Evolutionary conservation across 1,140 invertebrate genomes (phyloP), one percentile per base, ranked within the genome.

Genomic region (Armadillidium nasatum): DNA sequence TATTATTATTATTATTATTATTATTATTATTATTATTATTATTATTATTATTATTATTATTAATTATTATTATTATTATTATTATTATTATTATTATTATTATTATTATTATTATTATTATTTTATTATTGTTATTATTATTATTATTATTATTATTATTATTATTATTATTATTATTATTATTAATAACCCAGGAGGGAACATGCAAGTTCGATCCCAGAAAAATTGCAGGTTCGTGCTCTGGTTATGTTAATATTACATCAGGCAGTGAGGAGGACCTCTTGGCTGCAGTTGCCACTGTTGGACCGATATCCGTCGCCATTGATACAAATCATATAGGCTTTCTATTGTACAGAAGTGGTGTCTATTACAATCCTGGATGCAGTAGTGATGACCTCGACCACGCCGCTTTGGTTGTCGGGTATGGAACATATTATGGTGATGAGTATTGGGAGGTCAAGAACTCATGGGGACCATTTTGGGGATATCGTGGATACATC

Each of bases 371-470:
- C 21, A 7, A 66, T 1, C 60, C 15, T 4, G 4, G 7, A n/a
- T 66, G 60, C 60, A n/a, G 21, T 66, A n/a, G n/a, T 11, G 54
- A 60, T n/a, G 54, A 60, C 11, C 54, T 60, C 11, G 54, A 60
- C 54, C 54, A 60, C 54, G 54, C 54, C 11, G 54, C n/a, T 11
- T 60, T 60, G 54, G 54, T n/a, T 11, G 54, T 60, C n/a, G 54
- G 54, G 11, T 60, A 45, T 50, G 23, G 10, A 21, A 88, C 88
- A 1, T n/a, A n/a, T n/a, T n/a, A n/a, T n/a, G n/a, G n/a, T n/a
- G 87, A 88, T 72, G 87, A 89, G 80, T 95, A 93, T 83, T 95
- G 92, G 92, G 81, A 94, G 0, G 90, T 94, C 0, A 94, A 94
- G 83, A 94, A 94, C 83, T 94, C 84, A 46, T 96, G 93, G 93